Evolutionary conservation across 2,797 vertebrate species (phyloP), one percentile per base, ranked within the genome.

Genomic region (Peromyscus nudipes): DNA sequence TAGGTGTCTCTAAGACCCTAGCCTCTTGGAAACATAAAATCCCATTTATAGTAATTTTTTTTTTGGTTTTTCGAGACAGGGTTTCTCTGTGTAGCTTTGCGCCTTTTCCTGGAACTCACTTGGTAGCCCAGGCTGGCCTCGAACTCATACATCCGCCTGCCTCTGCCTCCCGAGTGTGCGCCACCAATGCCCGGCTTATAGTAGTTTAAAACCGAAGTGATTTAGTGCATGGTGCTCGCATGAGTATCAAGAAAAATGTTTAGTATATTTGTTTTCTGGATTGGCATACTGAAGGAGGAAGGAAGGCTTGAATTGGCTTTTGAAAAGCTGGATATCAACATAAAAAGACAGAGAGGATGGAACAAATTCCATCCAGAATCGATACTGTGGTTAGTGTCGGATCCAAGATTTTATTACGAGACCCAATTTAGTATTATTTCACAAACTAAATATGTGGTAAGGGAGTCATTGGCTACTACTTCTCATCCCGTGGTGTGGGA

Each of bases 311-410:
- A 87, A 77, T 46, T 91, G 73, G 5, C 7, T 67, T 80, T 52
- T 89, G 52, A 94, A 97, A 94, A 79, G 55, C n/a, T 77, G 57
- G 65, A 64, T 82, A 92, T 17, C 25, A 62, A 77, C 5, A 80
- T 19, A 27, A 46, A 4, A 34, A n/a, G 64, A 75, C 34, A 29
- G 55, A 91, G 27, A 83, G 8, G 46, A 64, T 73, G 60, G 16
- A 83, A 91, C 29, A 37, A 79, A 86, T 52, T 77, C 16, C 14
- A 55, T 52, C 71, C 60, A 37, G 11, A 40, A 89, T 40, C 25
- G 79, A 62, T 4, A 89, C 13, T 25, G 16, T 7, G 17, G 87
- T 4, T 16, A 40, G 60, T 14, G 46, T 25, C 52, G 19, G 23
- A 71, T 0, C 7, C n/a, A 29, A 94, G 60, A 73, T 82, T 31